Evolutionary conservation across 1,140 invertebrate species (phyloP).

Genomic region (Aphelenchoides besseyi): DNA sequence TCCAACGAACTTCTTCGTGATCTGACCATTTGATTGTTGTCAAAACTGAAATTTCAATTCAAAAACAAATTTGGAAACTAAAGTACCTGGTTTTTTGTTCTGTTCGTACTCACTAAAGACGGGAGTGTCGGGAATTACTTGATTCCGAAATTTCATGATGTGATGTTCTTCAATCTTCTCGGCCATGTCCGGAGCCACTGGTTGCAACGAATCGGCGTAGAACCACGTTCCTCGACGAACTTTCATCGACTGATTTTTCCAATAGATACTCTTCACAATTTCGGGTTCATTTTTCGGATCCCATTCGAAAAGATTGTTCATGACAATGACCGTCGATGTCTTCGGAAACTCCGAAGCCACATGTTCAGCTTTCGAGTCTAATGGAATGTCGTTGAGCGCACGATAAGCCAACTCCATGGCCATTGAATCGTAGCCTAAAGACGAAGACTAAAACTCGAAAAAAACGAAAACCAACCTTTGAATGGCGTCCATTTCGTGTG

Average conservation of each 20-base stretch:
- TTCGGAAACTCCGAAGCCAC: conserved; percentile 20
- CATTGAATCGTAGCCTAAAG: conserved; percentile 56
- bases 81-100: conserved; percentile 60
- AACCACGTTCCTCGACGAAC: conserved; percentile 60
- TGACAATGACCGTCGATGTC: conserved; percentile 51
- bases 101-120: conserved; percentile 58
- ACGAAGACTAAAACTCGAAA: not conserved
- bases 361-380: conserved; percentile 37
- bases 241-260: conserved; percentile 54
- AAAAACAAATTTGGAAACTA: conserved; percentile 9
- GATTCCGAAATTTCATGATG: conserved; percentile 54
- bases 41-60: conserved; percentile 44
- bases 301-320: conserved; percentile 52
- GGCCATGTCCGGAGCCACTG: conserved; percentile 50
- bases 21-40: conserved; percentile 56
- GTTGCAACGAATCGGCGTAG: conserved; percentile 49
- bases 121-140: conserved; percentile 58
- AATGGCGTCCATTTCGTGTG: conserved; percentile 56
- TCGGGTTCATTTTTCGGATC: conserved; percentile 24
- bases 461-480: conserved; percentile 42
- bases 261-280: conserved; percentile 46
- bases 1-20: conserved; percentile 57
- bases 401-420: conserved; percentile 55
- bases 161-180: conserved; percentile 58
- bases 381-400: conserved; percentile 31